A percentile compares a stretch with the other conserved stretches of the same genome.
phyloP scores from a whole-genome alignment of 2,113 vertebrate genomes.

The Mustela lutreola region DNA sequence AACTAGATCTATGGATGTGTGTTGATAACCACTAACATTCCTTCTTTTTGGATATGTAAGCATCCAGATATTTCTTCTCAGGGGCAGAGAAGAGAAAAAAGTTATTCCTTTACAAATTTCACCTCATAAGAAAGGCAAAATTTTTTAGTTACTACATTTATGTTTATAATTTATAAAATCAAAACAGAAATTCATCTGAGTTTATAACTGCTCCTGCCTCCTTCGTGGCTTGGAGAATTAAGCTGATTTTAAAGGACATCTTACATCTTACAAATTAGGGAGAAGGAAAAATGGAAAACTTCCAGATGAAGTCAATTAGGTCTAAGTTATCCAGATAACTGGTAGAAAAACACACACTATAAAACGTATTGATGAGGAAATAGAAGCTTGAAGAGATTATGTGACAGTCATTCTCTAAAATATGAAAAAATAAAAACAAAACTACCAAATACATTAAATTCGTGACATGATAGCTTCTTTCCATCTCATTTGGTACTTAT shows the following conservation, averaged over 20 bases:
- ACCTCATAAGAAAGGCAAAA: not conserved
- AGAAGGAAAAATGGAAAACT: not conserved
- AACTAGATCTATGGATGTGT: not conserved
- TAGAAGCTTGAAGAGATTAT: not conserved
- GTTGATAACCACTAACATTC: not conserved
- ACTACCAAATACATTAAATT: not conserved
- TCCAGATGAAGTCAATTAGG: not conserved
- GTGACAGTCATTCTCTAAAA: not conserved
- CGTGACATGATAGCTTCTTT: not conserved
- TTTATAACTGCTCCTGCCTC: not conserved
- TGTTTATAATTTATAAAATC: not conserved
- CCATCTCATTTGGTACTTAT: not conserved
- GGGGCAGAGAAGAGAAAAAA: not conserved
- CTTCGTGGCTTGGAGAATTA: not conserved
- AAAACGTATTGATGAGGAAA: not conserved
- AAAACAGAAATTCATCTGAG: not conserved
- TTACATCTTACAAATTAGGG: not conserved
- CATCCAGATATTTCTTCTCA: not conserved
- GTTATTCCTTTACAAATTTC: not conserved
- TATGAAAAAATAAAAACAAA: not conserved
- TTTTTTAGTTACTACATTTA: not conserved
- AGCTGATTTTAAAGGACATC: not conserved
- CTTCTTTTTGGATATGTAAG: not conserved
- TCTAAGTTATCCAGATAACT: not conserved
- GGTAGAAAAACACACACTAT: not conserved